phyloP scores from a whole-genome alignment of 2,797 vertebrate species.

The Enteromius paludinosus region DNA sequence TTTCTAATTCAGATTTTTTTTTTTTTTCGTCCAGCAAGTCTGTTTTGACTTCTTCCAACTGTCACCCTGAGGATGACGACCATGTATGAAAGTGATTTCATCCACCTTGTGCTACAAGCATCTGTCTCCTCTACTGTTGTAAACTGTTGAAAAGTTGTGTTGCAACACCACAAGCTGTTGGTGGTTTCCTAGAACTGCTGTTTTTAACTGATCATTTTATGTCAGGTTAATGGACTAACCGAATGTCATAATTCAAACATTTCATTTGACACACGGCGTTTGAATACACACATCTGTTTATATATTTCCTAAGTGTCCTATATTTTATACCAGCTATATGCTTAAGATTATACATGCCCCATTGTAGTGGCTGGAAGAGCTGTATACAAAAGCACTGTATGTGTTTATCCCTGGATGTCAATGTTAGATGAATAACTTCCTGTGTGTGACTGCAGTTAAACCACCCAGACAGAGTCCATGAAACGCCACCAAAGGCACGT shows the following conservation, averaged over 20 bases:
- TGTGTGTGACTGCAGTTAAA: conserved; percentile 63
- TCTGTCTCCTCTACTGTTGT: not conserved
- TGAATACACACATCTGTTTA: conserved; percentile 8
- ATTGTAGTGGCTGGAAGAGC: conserved; percentile 24
- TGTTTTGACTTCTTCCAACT: not conserved
- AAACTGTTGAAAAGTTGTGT: conserved; percentile 8
- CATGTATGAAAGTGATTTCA: conserved; percentile 8
- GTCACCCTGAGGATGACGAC: not conserved
- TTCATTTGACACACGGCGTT: not conserved
- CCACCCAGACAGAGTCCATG: conserved; percentile 72
- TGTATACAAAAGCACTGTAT: conserved; percentile 63
- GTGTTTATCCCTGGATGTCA: conserved; percentile 70
- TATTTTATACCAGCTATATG: conserved; percentile 9
- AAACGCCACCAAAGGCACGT: conserved; percentile 1
- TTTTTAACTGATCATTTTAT: not conserved
- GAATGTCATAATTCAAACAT: conserved; percentile 25
- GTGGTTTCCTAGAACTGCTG: not conserved
- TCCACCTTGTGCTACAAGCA: not conserved
- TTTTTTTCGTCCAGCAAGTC: not conserved
- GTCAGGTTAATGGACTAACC: not conserved
- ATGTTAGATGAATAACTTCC: conserved; percentile 66
- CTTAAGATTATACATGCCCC: not conserved
- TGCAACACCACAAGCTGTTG: not conserved
- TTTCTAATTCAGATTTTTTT: not conserved
- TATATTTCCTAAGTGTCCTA: conserved; percentile 9